Percentiles rank a stretch among this genome's conserved stretches.
Conservation (phyloP, 2,113 vertebrate species). For the Glaucomys volans region DNA sequence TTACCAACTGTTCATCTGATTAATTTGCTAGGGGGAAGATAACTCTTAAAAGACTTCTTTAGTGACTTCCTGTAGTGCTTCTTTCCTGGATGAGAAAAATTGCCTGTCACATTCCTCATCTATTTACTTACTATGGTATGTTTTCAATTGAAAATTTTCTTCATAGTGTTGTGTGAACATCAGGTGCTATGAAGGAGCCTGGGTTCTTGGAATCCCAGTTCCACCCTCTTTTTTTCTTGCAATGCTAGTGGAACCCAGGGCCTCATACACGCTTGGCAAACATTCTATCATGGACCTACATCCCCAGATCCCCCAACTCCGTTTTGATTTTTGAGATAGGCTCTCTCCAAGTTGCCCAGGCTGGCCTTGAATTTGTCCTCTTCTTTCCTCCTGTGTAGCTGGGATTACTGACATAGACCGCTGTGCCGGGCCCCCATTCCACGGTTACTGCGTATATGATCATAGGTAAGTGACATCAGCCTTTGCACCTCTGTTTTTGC, state of each 20-base stretch:
- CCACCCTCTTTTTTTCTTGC: background rate
- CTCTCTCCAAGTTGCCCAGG: background rate
- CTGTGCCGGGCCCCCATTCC: background rate
- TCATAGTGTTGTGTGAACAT: background rate
- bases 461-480: background rate
- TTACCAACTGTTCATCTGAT: background rate
- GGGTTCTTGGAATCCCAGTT: background rate
- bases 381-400: background rate
- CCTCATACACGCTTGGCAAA: background rate
- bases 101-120: background rate
- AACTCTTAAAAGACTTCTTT: background rate
- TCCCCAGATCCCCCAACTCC: background rate
- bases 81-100: background rate
- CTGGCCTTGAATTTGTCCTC: background rate
- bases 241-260: background rate
- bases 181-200: background rate
- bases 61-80: background rate
- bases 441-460: too few species aligned
- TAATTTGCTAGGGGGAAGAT: background rate
- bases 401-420: background rate
- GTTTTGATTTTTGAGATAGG: background rate
- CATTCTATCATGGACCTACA: background rate
- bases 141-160: background rate
- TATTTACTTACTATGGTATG: background rate
- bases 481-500: background rate